Base-by-base conservation (phyloP, 2,888 invertebrate species). In the Gerris lacustris region DNA sequence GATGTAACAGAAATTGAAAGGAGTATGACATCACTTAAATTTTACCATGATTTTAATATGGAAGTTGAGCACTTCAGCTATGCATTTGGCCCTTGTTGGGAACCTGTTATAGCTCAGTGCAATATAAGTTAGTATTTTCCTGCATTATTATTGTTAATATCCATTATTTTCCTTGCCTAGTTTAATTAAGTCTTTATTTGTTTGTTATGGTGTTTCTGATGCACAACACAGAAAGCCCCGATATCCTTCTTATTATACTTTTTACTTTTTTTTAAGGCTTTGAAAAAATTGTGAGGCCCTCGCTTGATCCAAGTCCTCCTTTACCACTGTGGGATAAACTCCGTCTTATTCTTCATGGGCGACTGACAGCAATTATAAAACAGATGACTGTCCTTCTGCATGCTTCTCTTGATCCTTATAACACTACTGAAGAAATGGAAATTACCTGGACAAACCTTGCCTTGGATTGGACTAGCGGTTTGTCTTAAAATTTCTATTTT, bases 51-150 rank as follows among this genome's bases (percentile, higher is more conserved):
- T 81, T 86, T 99, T 72, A 95, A 94, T 81, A 94, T 94, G 83
- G 95, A 96, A 80, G 87, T 95, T 77, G 89, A 91, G 69, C 88
- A 90, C 75, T 92, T 88, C 79, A 90, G 91, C 78, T 92, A 96
- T 79, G 96, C 97, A 0, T 98, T 99, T 79, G 99, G 99, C 0
- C 96, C 98, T 0, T 98, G 98, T 80, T 99, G 99, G 99, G 99
- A 99, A 79, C 97, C 99, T 0, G 94, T 94, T 17, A 88, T 95
- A 71, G 92, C 95, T 0, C 92, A 94, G 78, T 91, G 91, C 81
- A 93, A 92, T 79, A 82, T 92, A 11, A 87, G 90, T 87, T 75
- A 80, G 82, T 18, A 64, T 64, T 64, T n/a, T 64, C 4, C 7
- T 9, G 64, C 64, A 64, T 9, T 64, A 55, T 64, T 64, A 64